phyloP scores from a whole-genome alignment of 2,113 vertebrate genomes.

The Eulemur rufifrons region DNA sequence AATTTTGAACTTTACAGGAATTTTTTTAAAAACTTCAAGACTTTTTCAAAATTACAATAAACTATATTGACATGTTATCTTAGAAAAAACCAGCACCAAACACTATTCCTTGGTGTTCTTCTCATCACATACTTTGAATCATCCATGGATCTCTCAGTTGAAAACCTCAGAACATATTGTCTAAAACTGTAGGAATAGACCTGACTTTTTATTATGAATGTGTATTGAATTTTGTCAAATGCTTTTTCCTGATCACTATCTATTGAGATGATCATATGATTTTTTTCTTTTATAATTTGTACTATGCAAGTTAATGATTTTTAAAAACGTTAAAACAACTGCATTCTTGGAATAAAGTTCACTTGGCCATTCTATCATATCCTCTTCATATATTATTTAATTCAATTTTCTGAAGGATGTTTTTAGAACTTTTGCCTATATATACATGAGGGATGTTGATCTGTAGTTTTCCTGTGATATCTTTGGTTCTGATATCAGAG shows the following conservation, averaged over 20 bases:
- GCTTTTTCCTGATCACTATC: neutral
- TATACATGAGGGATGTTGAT: neutral
- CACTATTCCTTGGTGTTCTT: constrained; percentile 46
- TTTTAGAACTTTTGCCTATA: neutral
- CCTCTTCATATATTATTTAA: neutral
- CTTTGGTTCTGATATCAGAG: neutral
- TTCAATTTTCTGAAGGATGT: neutral
- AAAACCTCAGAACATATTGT: no score
- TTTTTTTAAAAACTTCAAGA: constrained; percentile 11
- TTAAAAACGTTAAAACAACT: neutral
- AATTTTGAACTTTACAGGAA: neutral
- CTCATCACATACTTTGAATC: no score
- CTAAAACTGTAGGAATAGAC: no score
- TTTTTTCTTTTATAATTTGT: neutral
- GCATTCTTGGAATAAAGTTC: neutral
- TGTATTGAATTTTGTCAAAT: neutral
- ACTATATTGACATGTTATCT: constrained; percentile 71
- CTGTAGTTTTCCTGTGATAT: neutral
- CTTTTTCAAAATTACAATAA: constrained; percentile 60
- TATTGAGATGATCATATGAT: neutral
- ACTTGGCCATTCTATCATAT: neutral
- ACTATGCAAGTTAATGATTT: neutral
- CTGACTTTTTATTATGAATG: neutral
- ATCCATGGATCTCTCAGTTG: no score
- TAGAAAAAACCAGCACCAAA: constrained; percentile 63